A percentile compares a stretch with the other conserved stretches of the same genome.
Evolutionary conservation across 2,888 invertebrate genomes (phyloP).

Genomic region (Lepetodrilus schrolli): DNA sequence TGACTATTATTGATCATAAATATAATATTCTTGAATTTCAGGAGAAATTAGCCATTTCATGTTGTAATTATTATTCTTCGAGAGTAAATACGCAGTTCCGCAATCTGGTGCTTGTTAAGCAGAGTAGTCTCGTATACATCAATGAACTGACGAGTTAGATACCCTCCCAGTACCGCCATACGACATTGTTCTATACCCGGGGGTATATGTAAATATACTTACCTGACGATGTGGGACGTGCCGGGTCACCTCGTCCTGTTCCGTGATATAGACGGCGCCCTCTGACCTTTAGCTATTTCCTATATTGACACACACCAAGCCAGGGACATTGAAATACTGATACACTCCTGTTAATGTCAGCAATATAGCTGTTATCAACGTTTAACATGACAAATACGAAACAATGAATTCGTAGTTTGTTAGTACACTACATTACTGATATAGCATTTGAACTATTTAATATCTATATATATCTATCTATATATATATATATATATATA

Average conservation of each 20-base stretch:
- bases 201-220: slow-evolving; percentile 17
- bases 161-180: neutral
- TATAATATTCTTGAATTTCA: too few species aligned
- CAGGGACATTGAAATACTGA: neutral
- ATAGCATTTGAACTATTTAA: neutral
- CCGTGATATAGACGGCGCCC: neutral
- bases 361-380: too few species aligned
- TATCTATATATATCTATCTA: neutral
- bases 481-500: neutral
- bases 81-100: too few species aligned
- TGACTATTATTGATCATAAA: too few species aligned
- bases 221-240: neutral
- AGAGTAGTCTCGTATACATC: neutral
- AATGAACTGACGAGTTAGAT: too few species aligned
- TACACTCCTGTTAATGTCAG: too few species aligned
- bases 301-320: slow-evolving; percentile 8
- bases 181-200: neutral
- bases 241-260: neutral
- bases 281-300: slow-evolving; percentile 2
- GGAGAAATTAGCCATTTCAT: too few species aligned
- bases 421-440: too few species aligned
- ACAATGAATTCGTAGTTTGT: too few species aligned
- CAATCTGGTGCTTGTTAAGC: too few species aligned
- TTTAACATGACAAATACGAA: too few species aligned
- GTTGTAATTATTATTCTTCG: too few species aligned